Evolutionary conservation across 2,888 invertebrate genomes (phyloP), one percentile per base, ranked within the genome.

Genomic region (Platycnemis pennipes): DNA sequence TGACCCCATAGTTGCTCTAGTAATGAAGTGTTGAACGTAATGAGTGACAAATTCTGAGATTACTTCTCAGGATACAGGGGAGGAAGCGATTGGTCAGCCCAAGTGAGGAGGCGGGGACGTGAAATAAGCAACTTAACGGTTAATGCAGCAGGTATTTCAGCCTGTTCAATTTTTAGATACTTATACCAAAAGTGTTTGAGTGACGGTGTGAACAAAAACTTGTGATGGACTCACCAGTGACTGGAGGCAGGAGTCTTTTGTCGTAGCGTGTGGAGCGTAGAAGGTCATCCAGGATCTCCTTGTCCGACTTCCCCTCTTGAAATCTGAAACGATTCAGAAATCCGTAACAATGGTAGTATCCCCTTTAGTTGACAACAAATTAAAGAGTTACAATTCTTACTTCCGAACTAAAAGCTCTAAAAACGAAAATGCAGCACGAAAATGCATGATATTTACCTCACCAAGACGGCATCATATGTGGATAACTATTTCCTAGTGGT

Each of bases 251-350:
- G 96, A 99, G 98, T 97, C 99, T 98, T 97, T 98, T 99, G 97
- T 99, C 99, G 97, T 99, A 99, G 97, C 98, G 98, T 96, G 98
- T 98, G 96, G 98, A 98, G 97, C 98, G 98, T 96, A 99, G 97
- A 96, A 99, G 97, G 97, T 98, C 98, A 97, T 99, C 99, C 97
- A 99, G 97, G 96, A 98, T 98, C 97, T 98, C 98, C 97, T 98
- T 99, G 97, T 98, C 98, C 96, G 98, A 98, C 97, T 98, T 98
- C 96, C 98, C 98, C 97, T 98, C 98, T 97, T 98, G 98, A 97
- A 98, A 98, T 97, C 98, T 98, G 97, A 94, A 97, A 97, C 96
- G 37, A 77, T 8, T 49, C 3, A 49, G 13, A 19, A 11, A 19
- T 2, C 4, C 1, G 19, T 49, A 16, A 49, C 49, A 19, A 1